Base-by-base conservation (phyloP, 1,140 invertebrate genomes). In the Drosophila nigrodunni region DNA sequence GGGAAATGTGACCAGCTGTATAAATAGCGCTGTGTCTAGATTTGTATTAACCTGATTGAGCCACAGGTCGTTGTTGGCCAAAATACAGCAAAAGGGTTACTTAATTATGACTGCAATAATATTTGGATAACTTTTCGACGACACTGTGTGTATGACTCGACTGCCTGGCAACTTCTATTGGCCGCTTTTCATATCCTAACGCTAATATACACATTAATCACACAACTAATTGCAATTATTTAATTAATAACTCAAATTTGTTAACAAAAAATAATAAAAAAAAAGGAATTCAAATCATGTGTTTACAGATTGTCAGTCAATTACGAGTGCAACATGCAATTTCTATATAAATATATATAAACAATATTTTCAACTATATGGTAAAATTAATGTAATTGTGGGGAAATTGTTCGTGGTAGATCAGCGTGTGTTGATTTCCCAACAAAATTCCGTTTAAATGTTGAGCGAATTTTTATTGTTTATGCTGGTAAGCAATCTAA, bases 381-480 rank as follows among this genome's bases (percentile, higher is more conserved):
- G 30, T 35, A 15, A 54, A 7, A 50, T 35, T 70, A 67, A 54
- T 35, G 11, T 37, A 52, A 59, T 59, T 66, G 30, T 21, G 18
- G 35, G 39, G 34, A 18, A 15, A 66, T 30, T 10, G 18, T 35
- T 41, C 52, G 69, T 34, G 72, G 18, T 11, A 50, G 61, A 69
- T 80, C 50, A 7, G 15, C 34, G 25, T 21, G n/a, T n/a, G 52
- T 9, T 15, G 81, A 83, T 80, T 61, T 21, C 25, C 25, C 68
- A 88, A 88, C 83, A 82, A 87, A 88, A 87, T 87, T 87, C 80
- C 80, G 80, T 82, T 88, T 88, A 83, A 87, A 83, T 82, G 82
- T 76, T 70, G 80, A 64, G 70, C 54, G 35, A 77, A 60, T 71
- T 79, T 74, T 82, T 77, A 80, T 87, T 87, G 83, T 88, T 88